A percentile compares a stretch with the other conserved stretches of the same genome.
Conservation (phyloP, 2,797 vertebrate species). For the Erethizon dorsatum region DNA sequence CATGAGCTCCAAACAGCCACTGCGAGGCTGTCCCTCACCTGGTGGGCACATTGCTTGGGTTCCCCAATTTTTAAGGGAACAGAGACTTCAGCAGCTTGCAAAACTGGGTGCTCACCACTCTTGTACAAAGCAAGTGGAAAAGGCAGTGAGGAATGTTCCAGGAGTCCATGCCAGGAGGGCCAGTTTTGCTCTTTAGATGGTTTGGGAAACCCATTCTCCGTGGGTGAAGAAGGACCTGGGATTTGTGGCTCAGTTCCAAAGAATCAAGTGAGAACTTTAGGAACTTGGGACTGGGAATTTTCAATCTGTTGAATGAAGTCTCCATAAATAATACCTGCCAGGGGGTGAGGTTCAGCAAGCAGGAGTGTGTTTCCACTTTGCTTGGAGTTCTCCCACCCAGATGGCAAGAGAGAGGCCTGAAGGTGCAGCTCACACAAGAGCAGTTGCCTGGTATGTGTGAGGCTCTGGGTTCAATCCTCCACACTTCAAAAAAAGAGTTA, state of each 20-base stretch:
- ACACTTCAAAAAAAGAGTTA: too few relatives aligned
- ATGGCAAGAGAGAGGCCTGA: not conserved
- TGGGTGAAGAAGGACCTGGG: not conserved
- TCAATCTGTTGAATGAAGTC: not conserved
- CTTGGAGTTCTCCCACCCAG: not conserved
- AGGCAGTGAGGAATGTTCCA: not conserved
- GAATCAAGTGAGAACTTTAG: not conserved
- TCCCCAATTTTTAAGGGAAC: not conserved
- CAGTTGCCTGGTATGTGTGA: not conserved
- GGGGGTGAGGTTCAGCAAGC: rapidly evolving
- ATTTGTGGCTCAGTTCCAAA: not conserved
- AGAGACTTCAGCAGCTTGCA: not conserved
- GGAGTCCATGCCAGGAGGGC: too few relatives aligned
- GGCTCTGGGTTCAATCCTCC: too few relatives aligned
- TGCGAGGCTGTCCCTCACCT: not conserved
- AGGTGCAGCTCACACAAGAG: not conserved
- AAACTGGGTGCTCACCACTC: not conserved
- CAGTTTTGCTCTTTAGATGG: not conserved
- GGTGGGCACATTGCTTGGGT: too few relatives aligned
- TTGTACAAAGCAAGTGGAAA: not conserved
- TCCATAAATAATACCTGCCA: too few relatives aligned
- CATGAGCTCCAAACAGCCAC: too few relatives aligned
- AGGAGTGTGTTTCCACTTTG: not conserved
- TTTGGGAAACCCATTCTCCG: not conserved
- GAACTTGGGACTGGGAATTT: not conserved